Conservation (phyloP, 2,888 invertebrate genomes). For the Torymus auratus region DNA sequence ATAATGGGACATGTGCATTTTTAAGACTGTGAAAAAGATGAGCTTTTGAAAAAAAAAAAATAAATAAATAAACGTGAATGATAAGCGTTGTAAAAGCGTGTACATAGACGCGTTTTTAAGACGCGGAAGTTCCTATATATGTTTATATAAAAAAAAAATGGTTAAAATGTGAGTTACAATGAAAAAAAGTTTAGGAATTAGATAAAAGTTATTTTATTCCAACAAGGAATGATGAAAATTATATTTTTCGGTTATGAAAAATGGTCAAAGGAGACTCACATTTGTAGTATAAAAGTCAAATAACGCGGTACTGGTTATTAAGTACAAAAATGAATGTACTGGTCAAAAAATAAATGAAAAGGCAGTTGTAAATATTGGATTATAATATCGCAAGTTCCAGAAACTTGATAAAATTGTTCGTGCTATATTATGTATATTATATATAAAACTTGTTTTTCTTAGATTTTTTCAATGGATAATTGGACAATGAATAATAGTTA, state of each 20-base stretch:
- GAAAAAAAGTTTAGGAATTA: constrained; percentile 42
- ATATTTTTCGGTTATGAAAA: constrained; percentile 36
- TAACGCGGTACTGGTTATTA: constrained; percentile 31
- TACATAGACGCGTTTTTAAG: constrained; percentile 49
- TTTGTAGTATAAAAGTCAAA: constrained; percentile 52
- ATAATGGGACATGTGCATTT: constrained; percentile 58
- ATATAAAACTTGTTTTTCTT: constrained; percentile 37
- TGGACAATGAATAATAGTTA: constrained; percentile 46
- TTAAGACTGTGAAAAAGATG: constrained; percentile 55
- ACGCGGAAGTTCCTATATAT: constrained; percentile 57
- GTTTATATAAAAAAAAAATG: constrained; percentile 53
- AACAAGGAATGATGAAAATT: constrained; percentile 29
- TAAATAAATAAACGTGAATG: constrained; percentile 37
- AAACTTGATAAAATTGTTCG: constrained; percentile 50
- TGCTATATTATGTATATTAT: constrained; percentile 44
- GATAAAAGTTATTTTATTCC: constrained; percentile 44
- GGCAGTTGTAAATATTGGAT: constrained; percentile 54
- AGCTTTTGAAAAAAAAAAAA: constrained; percentile 43
- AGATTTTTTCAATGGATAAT: constrained; percentile 44
- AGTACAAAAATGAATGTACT: constrained; percentile 42
- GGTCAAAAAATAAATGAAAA: constrained; percentile 26
- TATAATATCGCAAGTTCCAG: constrained; percentile 40
- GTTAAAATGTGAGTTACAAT: constrained; percentile 48
- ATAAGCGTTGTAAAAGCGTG: constrained; percentile 53
- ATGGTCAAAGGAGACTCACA: constrained; percentile 33